Evolutionary conservation across 1,140 invertebrate genomes (phyloP).

Genomic region (Globodera rostochiensis): DNA sequence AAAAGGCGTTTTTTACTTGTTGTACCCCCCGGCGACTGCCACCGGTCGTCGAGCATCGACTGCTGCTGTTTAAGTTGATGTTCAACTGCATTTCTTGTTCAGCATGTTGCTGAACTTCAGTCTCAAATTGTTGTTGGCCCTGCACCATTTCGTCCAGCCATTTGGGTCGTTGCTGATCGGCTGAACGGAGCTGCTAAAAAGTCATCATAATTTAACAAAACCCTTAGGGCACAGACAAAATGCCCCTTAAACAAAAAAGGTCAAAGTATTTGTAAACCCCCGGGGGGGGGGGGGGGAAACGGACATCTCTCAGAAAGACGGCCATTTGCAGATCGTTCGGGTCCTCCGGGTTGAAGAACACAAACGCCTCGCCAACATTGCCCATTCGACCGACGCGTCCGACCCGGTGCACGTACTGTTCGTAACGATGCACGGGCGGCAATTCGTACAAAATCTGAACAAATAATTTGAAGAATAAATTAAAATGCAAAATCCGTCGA

Average conservation of each 20-base stretch:
- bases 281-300: not conserved
- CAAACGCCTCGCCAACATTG: constrained; percentile 80
- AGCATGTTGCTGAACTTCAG: not conserved
- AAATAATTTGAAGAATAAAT: not conserved
- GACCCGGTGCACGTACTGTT: constrained; percentile 86
- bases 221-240: too few species aligned
- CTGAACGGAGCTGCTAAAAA: not conserved
- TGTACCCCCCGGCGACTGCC: too few species aligned
- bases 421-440: constrained; percentile 1
- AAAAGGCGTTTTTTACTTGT: too few species aligned
- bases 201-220: not conserved
- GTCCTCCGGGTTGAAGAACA: constrained; percentile 75
- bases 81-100: not conserved
- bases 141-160: not conserved
- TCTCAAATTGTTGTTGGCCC: not conserved
- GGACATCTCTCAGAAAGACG: not conserved
- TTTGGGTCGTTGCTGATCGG: not conserved
- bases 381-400: constrained; percentile 84
- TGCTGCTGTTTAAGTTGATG: not conserved
- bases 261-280: not conserved
- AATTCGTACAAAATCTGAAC: constrained; percentile 27
- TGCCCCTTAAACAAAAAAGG: not conserved
- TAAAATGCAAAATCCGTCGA: not conserved
- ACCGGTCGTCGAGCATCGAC: too few species aligned
- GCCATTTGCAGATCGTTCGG: constrained; percentile 5